These are phyloP conservation scores for Lepidothrix coronata DNA, from an alignment of 2,113 vertebrate species.

Conservation along the genomic window DNA sequence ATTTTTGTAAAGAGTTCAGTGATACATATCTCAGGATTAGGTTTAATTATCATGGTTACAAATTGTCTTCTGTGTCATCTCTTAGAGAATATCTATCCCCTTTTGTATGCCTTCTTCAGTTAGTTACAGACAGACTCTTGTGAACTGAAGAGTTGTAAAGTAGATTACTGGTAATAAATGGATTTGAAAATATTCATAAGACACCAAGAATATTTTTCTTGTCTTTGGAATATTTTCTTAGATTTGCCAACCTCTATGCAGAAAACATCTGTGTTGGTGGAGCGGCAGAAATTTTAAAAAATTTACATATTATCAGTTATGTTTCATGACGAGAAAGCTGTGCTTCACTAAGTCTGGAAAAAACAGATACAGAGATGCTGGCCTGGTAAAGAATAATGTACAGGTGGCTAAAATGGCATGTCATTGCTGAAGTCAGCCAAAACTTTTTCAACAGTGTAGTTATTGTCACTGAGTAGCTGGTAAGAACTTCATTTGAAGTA, in stretches of 20 bases:
- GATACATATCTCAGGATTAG: neutral
- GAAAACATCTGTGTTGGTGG: neutral
- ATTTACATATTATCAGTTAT: neutral
- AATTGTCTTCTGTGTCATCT: neutral
- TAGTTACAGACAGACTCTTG: neutral
- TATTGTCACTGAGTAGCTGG: neutral
- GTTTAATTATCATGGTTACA: neutral
- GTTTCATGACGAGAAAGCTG: neutral
- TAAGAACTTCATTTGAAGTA: neutral
- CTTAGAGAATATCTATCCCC: neutral
- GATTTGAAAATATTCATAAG: neutral
- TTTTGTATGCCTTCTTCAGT: neutral
- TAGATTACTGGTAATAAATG: neutral
- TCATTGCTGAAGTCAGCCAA: neutral
- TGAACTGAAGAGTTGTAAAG: neutral
- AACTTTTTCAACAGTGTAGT: neutral
- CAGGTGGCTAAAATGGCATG: neutral
- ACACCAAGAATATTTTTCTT: neutral
- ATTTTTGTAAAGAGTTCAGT: neutral
- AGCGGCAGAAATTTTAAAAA: neutral
- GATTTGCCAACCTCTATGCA: neutral
- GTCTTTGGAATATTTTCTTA: neutral
- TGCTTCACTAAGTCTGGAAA: neutral
- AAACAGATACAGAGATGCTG: neutral
- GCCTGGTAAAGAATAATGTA: neutral